These are phyloP conservation scores for Monodelphis domestica DNA, from an alignment of 2,797 vertebrate genomes.

Conservation along the genomic window DNA sequence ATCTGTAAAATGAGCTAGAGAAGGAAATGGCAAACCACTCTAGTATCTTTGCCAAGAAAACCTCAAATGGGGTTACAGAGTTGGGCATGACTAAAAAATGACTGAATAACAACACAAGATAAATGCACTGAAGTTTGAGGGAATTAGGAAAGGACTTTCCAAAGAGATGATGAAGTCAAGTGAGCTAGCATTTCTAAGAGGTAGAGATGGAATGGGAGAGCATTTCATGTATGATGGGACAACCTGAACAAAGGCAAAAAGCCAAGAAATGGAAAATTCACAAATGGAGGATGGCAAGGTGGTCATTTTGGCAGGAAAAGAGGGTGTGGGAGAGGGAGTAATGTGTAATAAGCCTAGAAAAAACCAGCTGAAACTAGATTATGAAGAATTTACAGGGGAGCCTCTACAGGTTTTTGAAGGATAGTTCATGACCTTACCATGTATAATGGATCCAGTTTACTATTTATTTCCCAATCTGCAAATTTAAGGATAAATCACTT, in stretches of 20 bases:
- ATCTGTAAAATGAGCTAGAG: no score
- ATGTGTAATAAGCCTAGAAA: background rate
- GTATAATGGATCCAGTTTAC: background rate
- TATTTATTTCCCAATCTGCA: no score
- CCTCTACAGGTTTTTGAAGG: background rate
- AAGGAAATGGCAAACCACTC: no score
- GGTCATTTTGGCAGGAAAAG: background rate
- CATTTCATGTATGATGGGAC: background rate
- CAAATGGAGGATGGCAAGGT: background rate
- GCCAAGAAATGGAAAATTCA: background rate
- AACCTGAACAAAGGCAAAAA: background rate
- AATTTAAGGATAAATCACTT: no score
- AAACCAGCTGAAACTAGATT: background rate
- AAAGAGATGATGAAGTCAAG: background rate
- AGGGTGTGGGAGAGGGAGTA: background rate
- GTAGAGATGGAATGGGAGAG: background rate
- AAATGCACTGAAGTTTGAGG: background rate
- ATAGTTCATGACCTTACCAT: background rate
- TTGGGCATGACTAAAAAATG: no score
- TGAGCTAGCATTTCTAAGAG: background rate
- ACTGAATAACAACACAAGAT: no score
- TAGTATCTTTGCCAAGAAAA: no score
- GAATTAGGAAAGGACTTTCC: background rate
- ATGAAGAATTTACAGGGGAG: background rate
- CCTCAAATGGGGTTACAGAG: no score